Conservation (phyloP, 1,140 invertebrate species). For the Aricia agestis region DNA sequence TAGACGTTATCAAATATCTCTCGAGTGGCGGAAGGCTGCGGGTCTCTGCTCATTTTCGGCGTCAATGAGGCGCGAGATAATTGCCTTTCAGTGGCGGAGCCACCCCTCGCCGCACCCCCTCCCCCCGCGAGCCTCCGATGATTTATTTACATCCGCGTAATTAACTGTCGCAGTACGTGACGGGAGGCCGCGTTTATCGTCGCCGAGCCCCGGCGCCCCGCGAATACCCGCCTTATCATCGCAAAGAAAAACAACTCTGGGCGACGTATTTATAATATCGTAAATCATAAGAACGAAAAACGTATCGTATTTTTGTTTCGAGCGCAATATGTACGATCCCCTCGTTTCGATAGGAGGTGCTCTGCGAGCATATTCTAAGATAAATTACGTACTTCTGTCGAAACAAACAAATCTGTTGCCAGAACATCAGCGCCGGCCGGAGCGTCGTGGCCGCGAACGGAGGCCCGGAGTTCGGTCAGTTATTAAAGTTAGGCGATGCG, state of each 20-base stretch:
- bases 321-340: neutral
- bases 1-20: slow-evolving; percentile 23
- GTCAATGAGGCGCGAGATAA: slow-evolving; percentile 70
- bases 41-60: slow-evolving; percentile 59
- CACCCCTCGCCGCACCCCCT: slow-evolving; percentile 59
- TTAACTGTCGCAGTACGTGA: slow-evolving; percentile 74
- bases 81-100: slow-evolving; percentile 68
- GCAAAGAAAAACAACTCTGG: neutral
- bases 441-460: neutral
- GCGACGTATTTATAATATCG: neutral
- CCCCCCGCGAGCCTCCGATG: slow-evolving; percentile 51
- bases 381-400: neutral
- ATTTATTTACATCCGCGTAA: slow-evolving; percentile 75
- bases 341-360: neutral
- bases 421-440: neutral
- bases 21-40: slow-evolving; percentile 20
- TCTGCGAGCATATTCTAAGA: neutral
- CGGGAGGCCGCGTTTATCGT: slow-evolving; percentile 65
- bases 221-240: slow-evolving; percentile 40
- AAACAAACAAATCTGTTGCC: neutral
- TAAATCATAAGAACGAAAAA: neutral
- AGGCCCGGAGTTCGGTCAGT: slow-evolving; percentile 47
- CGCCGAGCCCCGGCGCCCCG: slow-evolving; percentile 44
- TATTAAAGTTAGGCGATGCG: slow-evolving; percentile 66
- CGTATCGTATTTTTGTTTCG: neutral